These are phyloP conservation scores for Cylindroiulus punctatus DNA, from an alignment of 2,888 invertebrate species.

Conservation along the genomic window DNA sequence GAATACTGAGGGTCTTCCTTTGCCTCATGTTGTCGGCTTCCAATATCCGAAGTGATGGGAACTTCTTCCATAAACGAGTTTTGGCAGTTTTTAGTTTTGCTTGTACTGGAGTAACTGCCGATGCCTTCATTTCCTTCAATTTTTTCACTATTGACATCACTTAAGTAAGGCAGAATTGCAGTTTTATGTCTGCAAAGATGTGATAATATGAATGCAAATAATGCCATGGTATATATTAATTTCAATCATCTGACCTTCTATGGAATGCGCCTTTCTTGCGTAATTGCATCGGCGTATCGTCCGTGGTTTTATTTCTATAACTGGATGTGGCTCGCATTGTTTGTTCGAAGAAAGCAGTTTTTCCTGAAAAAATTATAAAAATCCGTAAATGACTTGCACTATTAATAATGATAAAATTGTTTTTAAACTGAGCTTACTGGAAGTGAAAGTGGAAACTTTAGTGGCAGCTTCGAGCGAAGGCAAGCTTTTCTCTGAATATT, in stretches of 20 bases:
- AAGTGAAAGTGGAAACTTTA: background rate
- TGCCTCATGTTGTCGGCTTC: background rate
- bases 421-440: background rate
- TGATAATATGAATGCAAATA: background rate
- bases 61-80: background rate
- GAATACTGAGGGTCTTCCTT: constrained; percentile 13
- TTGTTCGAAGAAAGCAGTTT: background rate
- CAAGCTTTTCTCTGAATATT: constrained; percentile 22
- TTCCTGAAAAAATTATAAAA: background rate
- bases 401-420: background rate
- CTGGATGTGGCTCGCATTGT: background rate
- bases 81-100: constrained; percentile 31
- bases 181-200: constrained; percentile 14
- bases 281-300: background rate
- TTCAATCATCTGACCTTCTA: background rate
- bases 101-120: constrained; percentile 3
- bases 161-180: constrained; percentile 21
- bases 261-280: background rate
- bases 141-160: background rate
- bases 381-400: too few species aligned
- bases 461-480: background rate
- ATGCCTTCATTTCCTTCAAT: background rate
- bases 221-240: too few species aligned
- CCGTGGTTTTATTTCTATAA: constrained; percentile 6
- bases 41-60: background rate